Conservation (phyloP, 2,797 vertebrate species). For the Sebastes aleutianus region DNA sequence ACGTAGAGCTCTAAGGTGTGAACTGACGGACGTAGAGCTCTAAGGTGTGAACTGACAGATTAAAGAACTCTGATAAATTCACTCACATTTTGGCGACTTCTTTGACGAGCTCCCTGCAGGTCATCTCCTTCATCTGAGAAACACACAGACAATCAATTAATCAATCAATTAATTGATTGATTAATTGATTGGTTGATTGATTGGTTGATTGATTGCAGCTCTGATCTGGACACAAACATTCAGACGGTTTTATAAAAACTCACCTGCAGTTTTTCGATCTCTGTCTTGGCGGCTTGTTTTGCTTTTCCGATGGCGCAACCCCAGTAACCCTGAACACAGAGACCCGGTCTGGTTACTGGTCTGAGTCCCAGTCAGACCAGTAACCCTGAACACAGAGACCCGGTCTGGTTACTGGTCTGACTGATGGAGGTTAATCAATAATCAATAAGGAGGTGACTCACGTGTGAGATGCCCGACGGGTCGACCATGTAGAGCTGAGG, state of each 20-base stretch:
- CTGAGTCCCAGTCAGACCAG: constrained; percentile 71
- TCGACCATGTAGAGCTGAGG: constrained; percentile 98
- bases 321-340: constrained; percentile 90
- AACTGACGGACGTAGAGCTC: no score
- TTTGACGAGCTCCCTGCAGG: constrained; percentile 95
- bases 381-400: constrained; percentile 84
- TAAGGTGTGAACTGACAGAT: no score
- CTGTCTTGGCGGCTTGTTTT: constrained; percentile 97
- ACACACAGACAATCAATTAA: not conserved
- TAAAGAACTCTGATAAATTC: no score
- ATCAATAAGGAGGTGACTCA: constrained; percentile 75
- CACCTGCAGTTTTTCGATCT: constrained; percentile 98
- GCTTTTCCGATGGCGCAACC: constrained; percentile 98
- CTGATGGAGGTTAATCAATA: no score
- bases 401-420: not conserved
- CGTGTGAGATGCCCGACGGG: constrained; percentile 95
- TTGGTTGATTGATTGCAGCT: no score
- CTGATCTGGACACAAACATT: no score
- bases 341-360: not conserved
- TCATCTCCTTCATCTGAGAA: constrained; percentile 96
- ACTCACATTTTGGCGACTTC: constrained; percentile 98
- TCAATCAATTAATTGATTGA: not conserved
- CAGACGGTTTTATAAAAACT: not conserved
- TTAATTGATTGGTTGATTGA: no score
- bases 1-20: no score